Conservation (phyloP, 2,113 vertebrate genomes). For the Falco punctatus region DNA sequence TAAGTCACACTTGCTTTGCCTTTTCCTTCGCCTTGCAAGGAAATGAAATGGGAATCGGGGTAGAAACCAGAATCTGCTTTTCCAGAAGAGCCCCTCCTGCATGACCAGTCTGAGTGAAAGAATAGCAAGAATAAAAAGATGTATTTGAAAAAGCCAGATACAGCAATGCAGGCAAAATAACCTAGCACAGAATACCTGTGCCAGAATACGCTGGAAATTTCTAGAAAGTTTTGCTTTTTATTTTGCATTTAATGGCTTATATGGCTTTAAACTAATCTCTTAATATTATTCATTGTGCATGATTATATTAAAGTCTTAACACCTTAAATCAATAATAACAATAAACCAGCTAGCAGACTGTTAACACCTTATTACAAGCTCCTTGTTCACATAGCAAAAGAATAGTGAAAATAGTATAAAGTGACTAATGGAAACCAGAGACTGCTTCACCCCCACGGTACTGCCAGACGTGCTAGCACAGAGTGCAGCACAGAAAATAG, state of each 20-base stretch:
- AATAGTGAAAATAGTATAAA: conserved; percentile 1
- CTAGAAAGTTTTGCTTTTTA: background rate
- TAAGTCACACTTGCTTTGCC: background rate
- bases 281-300: conserved; percentile 17
- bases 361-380: conserved; percentile 67
- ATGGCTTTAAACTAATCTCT: conserved; percentile 25
- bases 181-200: background rate
- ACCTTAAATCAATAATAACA: conserved; percentile 48
- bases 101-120: background rate
- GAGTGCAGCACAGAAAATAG: background rate
- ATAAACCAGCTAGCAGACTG: conserved; percentile 61
- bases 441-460: background rate
- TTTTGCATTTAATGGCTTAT: background rate
- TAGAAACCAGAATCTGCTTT: background rate
- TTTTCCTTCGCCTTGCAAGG: background rate
- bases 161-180: background rate
- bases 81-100: background rate
- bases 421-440: conserved; percentile 66
- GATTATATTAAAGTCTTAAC: conserved; percentile 60
- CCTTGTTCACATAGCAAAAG: background rate
- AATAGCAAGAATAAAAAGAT: background rate
- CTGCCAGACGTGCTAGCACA: background rate
- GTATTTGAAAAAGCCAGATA: background rate
- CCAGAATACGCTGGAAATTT: background rate
- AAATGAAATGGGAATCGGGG: background rate